These are phyloP conservation scores for Ochotona princeps DNA, from an alignment of 2,113 vertebrate genomes.

Conservation along the genomic window DNA sequence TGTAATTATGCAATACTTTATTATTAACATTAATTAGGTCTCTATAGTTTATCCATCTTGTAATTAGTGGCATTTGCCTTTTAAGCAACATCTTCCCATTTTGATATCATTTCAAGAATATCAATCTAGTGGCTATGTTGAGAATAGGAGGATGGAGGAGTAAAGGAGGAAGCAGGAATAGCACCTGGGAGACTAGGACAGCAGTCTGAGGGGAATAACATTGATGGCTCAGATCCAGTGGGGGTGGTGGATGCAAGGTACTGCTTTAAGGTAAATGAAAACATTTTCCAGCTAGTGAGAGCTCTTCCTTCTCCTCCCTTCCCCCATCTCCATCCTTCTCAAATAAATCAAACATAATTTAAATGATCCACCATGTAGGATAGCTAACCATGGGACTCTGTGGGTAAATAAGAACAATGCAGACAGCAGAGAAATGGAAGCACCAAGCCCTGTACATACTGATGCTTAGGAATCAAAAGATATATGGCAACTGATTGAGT, in stretches of 20 bases:
- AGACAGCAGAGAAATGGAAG: background rate
- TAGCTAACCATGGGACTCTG: background rate
- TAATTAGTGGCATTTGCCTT: background rate
- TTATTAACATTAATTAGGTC: background rate
- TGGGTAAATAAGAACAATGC: background rate
- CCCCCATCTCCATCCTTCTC: no score
- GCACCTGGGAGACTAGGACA: background rate
- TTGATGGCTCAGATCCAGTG: background rate
- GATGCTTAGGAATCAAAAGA: background rate
- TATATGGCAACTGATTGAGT: background rate
- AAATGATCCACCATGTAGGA: background rate
- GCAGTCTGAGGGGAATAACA: background rate
- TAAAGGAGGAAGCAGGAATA: background rate
- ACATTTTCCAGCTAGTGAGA: background rate
- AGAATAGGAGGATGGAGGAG: background rate
- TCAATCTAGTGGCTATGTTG: background rate
- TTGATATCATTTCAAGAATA: background rate
- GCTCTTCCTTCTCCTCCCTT: no score
- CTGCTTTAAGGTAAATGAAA: background rate
- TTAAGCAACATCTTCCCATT: background rate
- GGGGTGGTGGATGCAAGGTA: background rate
- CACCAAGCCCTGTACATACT: background rate
- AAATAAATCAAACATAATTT: no score
- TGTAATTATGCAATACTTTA: background rate
- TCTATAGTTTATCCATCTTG: background rate